Base-by-base conservation (phyloP, 2,797 vertebrate species). In the Pseudopleuronectes americanus region DNA sequence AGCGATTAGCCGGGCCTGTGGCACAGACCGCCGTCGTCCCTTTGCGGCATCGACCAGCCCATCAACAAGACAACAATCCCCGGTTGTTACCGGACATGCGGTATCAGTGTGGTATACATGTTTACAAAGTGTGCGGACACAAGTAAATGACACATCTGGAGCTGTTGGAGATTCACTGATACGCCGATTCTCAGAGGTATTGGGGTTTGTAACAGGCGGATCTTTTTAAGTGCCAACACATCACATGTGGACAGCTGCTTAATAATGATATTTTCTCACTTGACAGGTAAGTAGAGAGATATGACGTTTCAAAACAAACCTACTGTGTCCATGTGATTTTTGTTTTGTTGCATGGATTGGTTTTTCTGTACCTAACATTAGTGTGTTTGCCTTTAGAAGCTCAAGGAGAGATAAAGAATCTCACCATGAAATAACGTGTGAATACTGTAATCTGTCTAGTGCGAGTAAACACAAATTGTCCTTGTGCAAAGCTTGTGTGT, bases 61-160 rank as follows among this genome's bases (percentile, higher is more conserved):
- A 73, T 84, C 86, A 82, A 82, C 89, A 76, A 85, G 83, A 90
- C 90, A 90, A 84, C 82, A 71, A 89, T 90, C 75, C 79, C 77
- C 41, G 63, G 80, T 90, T 84, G 86, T 92, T 92, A 85, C 69
- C 81, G 72, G 86, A 89, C 77, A 86, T 71, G 71, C 8, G 69
- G 84, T 90, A 92, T 91, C 83, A 76, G 80, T 81, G 74, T 73
- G 26, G 68, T 84, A 81, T 81, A 87, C 86, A 88, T 79, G 81
- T 80, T 72, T 74, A 79, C 80, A 72, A 87, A 48, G 76, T 58
- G 43, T 66, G 73, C 80, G 84, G 84, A 83, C 85, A 76, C 73
- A 74, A 84, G 81, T 84, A 81, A 83, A 81, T 83, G 81, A 80
- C 88, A 91, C 84, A 90, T 90, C 64, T 88, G 84, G 81, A 89